Evolutionary conservation across 37 sponge, comb jelly and placozoan species (phyloP), one percentile per base, ranked within the genome.

Genomic region (Beroe ovata): DNA sequence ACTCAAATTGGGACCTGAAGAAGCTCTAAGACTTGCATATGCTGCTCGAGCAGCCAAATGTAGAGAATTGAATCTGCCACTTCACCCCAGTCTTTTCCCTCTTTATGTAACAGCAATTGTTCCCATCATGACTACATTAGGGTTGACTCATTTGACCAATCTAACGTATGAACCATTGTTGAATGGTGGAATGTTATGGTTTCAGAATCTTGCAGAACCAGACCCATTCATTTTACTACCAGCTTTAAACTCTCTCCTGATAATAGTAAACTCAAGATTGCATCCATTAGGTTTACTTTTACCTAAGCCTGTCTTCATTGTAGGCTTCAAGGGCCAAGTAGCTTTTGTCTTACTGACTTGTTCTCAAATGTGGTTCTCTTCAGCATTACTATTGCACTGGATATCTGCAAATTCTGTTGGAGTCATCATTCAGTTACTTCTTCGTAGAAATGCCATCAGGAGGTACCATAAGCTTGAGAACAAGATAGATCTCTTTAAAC

Each of bases 221-320:
- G 84, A 77, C 33, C 84, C 84, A 20, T 77, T 32, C 25, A 21
- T 21, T 23, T 3, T 77, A 3, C 38, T 77, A 42, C 84, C 84
- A 39, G 42, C 33, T 0, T 6, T 77, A 39, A 77, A 77, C 84
- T 77, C 84, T 42, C 20, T 42, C 28, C 22, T 77, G 28, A 77
- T 77, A 8, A 42, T 77, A 21, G 41, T 35, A 0, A 77, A 42
- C 25, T 8, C 84, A 36, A 39, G 84, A 36, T 77, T 42, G 18
- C 84, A 77, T 23, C 84, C 84, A 23, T 77, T 77, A 23, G 84
- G 84, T 22, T 54, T 77, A 42, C 42, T 77, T 42, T 3, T 77
- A 16, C 84, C 84, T 32, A 77, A 38, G 33, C 84, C 84, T 18
- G 22, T 77, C 21, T 77, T 62, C 29, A 47, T 47, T 6, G 6